These are phyloP conservation scores for Balaenoptera acutorostrata DNA, from an alignment of 2,113 vertebrate genomes.

Conservation along the genomic window DNA sequence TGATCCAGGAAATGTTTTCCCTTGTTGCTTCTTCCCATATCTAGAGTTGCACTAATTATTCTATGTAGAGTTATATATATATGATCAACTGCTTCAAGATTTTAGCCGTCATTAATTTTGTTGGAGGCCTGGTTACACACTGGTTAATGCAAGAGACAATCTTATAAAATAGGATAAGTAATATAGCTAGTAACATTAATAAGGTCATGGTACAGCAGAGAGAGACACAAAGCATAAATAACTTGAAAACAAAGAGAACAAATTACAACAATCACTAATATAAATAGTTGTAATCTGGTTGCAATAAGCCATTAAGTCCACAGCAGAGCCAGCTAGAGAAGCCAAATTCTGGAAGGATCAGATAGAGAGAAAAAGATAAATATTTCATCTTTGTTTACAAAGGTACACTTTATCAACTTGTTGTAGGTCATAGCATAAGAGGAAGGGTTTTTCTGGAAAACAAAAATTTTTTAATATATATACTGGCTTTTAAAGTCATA, in stretches of 20 bases:
- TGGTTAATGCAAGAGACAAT: not conserved
- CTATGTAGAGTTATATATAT: not conserved
- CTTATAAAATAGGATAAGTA: not conserved
- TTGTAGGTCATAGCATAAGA: not conserved
- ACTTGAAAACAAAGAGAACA: not conserved
- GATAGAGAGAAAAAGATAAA: not conserved
- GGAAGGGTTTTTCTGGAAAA: not conserved
- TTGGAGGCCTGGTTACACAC: not conserved
- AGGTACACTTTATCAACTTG: not conserved
- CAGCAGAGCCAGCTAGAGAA: not conserved
- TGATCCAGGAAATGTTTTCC: not conserved
- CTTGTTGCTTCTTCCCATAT: not conserved
- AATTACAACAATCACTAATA: not conserved
- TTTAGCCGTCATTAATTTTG: not conserved
- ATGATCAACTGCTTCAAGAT: not conserved
- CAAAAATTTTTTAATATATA: not conserved
- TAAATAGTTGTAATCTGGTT: not conserved
- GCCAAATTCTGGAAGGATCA: not conserved
- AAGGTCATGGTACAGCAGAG: not conserved
- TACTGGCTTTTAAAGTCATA: not conserved
- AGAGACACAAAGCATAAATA: not conserved
- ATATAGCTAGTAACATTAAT: not conserved
- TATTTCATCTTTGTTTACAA: not conserved
- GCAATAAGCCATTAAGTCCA: not conserved
- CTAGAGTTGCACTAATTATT: not conserved